Evolutionary conservation across 37 sponge, comb jelly and placozoan species (phyloP).

Genomic region (Oopsacas minuta): DNA sequence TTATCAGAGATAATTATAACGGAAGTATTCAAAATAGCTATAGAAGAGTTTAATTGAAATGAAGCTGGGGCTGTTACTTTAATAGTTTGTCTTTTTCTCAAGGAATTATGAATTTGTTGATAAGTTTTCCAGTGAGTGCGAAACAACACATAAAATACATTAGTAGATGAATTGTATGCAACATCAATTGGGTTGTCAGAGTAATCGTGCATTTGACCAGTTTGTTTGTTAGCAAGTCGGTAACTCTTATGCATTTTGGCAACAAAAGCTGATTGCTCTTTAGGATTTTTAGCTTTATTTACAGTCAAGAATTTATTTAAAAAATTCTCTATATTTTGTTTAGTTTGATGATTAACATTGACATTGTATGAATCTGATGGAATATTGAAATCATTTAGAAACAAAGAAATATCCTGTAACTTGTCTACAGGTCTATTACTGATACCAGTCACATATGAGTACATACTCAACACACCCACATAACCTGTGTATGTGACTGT

Average conservation of each 20-base stretch:
- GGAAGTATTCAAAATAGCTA: neutral
- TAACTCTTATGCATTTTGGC: neutral
- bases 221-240: neutral
- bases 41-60: neutral
- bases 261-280: neutral
- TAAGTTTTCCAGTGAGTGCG: neutral
- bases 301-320: neutral
- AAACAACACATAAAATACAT: neutral
- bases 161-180: neutral
- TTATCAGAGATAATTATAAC: neutral
- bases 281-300: neutral
- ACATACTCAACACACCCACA: constrained; percentile 5
- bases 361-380: neutral
- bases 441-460: neutral
- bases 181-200: neutral
- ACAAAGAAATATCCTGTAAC: neutral
- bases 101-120: neutral
- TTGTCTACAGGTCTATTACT: neutral
- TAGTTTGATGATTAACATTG: neutral
- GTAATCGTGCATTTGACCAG: neutral
- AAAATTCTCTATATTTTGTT: neutral
- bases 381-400: neutral
- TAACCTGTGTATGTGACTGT: neutral
- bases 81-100: neutral
- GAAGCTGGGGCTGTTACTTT: neutral